Percentiles rank a stretch among this genome's conserved stretches.
phyloP scores from a whole-genome alignment of 2,797 vertebrate species.

The Odontamblyopus lacepedii region DNA sequence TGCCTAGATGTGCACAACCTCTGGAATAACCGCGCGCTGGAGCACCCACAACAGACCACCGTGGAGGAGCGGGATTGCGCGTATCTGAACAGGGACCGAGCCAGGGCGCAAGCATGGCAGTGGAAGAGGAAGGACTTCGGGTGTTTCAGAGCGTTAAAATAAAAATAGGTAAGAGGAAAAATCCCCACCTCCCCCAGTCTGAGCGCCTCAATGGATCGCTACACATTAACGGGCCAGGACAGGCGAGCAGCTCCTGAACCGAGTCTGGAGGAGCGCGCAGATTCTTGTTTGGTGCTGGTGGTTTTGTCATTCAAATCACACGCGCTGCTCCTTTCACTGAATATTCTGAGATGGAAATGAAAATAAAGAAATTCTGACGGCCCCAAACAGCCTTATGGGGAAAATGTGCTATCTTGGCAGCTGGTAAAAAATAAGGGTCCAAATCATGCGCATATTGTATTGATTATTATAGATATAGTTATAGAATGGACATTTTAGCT shows the following conservation, averaged over 20 bases:
- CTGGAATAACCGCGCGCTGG: conserved; percentile 71
- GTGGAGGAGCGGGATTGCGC: conserved; percentile 62
- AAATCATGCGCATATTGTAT: conserved; percentile 23
- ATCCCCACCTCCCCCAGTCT: conserved; percentile 51
- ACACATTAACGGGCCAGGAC: conserved; percentile 52
- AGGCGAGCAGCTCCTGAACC: conserved; percentile 25
- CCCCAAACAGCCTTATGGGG: conserved; percentile 25
- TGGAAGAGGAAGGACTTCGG: conserved; percentile 95
- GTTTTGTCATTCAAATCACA: conserved; percentile 74
- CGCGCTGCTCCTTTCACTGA: conserved; percentile 20
- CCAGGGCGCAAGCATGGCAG: conserved; percentile 85
- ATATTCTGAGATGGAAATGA: conserved; percentile 21
- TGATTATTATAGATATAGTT: conserved; percentile 12
- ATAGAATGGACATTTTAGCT: conserved; percentile 42
- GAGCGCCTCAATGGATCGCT: conserved; percentile 58
- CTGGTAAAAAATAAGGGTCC: conserved; percentile 18
- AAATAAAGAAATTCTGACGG: background rate
- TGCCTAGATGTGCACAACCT: conserved; percentile 73
- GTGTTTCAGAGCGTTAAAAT: conserved; percentile 98
- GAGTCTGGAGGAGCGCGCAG: conserved; percentile 28
- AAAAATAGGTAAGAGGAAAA: conserved; percentile 89
- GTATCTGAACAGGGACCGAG: conserved; percentile 52
- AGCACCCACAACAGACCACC: conserved; percentile 55
- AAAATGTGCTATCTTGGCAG: conserved; percentile 51
- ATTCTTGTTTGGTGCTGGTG: conserved; percentile 42